Percentiles rank a stretch among this genome's conserved stretches.
phyloP scores from a whole-genome alignment of 2,797 vertebrate genomes.

The Etheostoma perlongum region DNA sequence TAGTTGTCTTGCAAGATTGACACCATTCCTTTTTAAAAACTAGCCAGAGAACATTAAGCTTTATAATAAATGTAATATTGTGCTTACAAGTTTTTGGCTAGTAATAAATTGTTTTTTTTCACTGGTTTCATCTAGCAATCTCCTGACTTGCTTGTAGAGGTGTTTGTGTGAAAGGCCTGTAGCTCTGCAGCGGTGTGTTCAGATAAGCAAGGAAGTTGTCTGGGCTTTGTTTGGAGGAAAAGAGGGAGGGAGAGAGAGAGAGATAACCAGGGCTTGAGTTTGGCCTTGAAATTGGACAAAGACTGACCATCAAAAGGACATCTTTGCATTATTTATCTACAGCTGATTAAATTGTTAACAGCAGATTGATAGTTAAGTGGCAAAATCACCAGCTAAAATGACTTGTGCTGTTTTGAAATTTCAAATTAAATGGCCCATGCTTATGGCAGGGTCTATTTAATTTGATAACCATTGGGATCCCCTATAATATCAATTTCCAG shows the following conservation, averaged over 20 bases:
- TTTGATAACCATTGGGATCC: not conserved
- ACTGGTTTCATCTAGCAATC: not conserved
- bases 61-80: not conserved
- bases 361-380: not conserved
- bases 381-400: not conserved
- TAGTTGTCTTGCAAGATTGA: not conserved
- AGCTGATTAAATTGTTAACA: not conserved
- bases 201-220: not conserved
- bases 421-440: not conserved
- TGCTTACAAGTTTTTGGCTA: not conserved
- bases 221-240: not conserved
- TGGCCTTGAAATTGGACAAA: not conserved
- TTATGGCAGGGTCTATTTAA: conserved; percentile 12
- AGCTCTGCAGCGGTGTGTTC: not conserved
- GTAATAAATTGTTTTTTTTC: not conserved
- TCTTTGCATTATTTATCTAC: not conserved
- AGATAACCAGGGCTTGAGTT: not conserved
- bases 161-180: conserved; percentile 10
- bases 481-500: not conserved
- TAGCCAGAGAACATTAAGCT: not conserved
- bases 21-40: not conserved
- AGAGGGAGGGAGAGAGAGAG: not conserved
- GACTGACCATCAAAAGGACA: not conserved
- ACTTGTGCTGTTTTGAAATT: not conserved
- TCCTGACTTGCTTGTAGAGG: conserved; percentile 9